These are phyloP conservation scores for Pachycephus smyrnensis DNA, from an alignment of 2,888 invertebrate species.

Conservation along the genomic window DNA sequence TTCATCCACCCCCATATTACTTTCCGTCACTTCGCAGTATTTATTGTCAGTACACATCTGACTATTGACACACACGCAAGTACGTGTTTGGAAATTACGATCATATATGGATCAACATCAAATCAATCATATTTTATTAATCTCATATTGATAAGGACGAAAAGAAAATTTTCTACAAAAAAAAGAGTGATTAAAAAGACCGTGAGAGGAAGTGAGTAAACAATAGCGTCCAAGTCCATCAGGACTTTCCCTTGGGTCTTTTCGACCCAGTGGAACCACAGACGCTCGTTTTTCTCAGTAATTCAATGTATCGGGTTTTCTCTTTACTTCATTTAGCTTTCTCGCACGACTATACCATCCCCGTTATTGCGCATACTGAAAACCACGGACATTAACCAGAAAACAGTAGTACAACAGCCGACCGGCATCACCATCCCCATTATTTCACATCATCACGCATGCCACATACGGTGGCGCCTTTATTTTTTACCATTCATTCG, in stretches of 20 bases:
- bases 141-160: neutral
- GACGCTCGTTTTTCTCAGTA: conserved; percentile 14
- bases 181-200: neutral
- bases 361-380: neutral
- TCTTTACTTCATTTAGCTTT: conserved; percentile 32
- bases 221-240: neutral
- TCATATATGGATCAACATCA: neutral
- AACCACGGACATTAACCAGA: neutral
- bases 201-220: neutral
- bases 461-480: neutral
- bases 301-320: conserved; percentile 31
- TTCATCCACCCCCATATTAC: neutral
- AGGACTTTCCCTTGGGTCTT: conserved; percentile 12
- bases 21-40: neutral
- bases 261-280: conserved; percentile 10
- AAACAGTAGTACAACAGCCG: neutral
- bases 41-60: neutral
- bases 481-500: neutral
- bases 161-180: neutral
- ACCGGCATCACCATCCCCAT: neutral
- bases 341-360: neutral
- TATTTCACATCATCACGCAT: neutral
- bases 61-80: neutral
- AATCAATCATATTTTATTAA: neutral
- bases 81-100: neutral